phyloP scores from a whole-genome alignment of 23 tunicate genomes.

The Styela clava region DNA sequence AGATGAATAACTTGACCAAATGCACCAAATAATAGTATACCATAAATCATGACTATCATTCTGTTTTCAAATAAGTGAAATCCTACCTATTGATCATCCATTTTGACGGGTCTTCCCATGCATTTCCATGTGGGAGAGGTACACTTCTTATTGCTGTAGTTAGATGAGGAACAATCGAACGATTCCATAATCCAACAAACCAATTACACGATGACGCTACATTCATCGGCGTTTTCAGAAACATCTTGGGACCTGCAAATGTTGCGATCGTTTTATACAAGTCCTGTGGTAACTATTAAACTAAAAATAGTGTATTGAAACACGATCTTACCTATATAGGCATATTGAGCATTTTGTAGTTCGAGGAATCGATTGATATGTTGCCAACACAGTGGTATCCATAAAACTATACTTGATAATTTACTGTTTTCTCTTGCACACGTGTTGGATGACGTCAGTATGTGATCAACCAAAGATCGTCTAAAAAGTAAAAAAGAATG shows the following conservation, averaged over 20 bases:
- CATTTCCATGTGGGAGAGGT: conserved; percentile 27
- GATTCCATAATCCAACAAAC: conserved; percentile 87
- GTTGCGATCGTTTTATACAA: background rate
- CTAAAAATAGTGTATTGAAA: too few relatives aligned
- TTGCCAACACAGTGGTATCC: conserved; percentile 95
- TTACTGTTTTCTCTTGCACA: conserved; percentile 53
- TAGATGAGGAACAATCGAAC: conserved; percentile 69
- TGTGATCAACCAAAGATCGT: conserved; percentile 45
- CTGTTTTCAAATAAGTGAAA: too few relatives aligned
- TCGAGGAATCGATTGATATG: conserved; percentile 78
- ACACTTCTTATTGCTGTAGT: conserved; percentile 41
- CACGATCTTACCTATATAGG: conserved; percentile 67
- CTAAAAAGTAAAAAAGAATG: conserved; percentile 10
- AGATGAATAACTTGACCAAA: too few relatives aligned
- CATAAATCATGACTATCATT: too few relatives aligned
- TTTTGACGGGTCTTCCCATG: conserved; percentile 67
- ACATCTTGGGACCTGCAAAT: conserved; percentile 63
- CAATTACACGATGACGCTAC: conserved; percentile 79
- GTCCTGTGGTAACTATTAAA: too few relatives aligned
- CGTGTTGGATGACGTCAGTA: conserved; percentile 13
- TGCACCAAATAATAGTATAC: too few relatives aligned
- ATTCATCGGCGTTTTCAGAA: conserved; percentile 51
- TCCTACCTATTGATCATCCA: conserved; percentile 84
- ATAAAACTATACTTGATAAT: conserved; percentile 60
- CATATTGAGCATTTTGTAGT: conserved; percentile 31